These are phyloP conservation scores for Hipparchia sbordonii DNA, from an alignment of 2,888 invertebrate species.

Conservation along the genomic window DNA sequence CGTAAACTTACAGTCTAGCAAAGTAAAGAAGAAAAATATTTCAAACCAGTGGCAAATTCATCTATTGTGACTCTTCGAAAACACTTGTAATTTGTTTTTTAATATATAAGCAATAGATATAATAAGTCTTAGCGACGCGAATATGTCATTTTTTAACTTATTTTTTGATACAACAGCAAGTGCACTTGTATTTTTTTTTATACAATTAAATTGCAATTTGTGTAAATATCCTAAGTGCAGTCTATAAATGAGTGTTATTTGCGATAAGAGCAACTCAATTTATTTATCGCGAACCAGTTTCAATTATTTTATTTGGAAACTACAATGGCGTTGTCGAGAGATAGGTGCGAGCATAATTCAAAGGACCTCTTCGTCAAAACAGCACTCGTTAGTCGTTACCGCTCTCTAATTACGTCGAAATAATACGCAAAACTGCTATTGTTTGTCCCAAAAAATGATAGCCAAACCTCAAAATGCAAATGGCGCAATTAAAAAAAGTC, in stretches of 20 bases:
- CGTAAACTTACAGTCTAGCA: no score
- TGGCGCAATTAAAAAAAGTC: conserved; percentile 62
- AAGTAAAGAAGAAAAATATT: no score
- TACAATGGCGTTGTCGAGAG: background rate
- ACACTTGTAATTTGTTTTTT: no score
- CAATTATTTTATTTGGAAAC: conserved; percentile 6
- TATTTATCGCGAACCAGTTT: conserved; percentile 12
- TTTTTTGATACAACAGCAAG: background rate
- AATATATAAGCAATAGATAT: no score
- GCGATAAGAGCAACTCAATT: conserved; percentile 6
- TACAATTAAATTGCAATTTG: conserved; percentile 1
- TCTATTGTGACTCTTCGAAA: no score
- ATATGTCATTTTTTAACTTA: no score
- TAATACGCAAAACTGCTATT: conserved; percentile 71
- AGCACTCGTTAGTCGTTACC: conserved; percentile 53
- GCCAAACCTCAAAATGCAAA: conserved; percentile 64
- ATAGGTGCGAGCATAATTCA: conserved; percentile 24
- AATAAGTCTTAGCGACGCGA: no score
- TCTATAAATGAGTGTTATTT: background rate
- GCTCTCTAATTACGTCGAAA: conserved; percentile 76
- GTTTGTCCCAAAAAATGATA: conserved; percentile 62
- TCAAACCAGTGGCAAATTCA: no score
- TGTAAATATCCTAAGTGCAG: background rate
- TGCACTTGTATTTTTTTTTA: background rate
- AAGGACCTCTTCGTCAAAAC: conserved; percentile 23